phyloP scores from a whole-genome alignment of 2,797 vertebrate species.

The Gymnoscopelus braueri region DNA sequence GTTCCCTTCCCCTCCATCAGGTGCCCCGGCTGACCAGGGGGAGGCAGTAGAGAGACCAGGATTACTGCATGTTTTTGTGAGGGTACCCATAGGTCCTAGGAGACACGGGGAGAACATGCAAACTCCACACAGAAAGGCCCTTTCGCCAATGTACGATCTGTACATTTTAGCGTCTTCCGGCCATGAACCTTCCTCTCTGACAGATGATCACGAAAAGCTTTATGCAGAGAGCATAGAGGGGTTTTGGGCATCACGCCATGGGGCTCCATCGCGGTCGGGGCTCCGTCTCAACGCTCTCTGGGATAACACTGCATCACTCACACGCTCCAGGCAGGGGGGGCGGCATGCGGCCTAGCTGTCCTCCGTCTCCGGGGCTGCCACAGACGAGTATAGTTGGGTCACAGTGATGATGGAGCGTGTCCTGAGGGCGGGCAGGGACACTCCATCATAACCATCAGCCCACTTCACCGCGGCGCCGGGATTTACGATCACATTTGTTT shows the following conservation, averaged over 20 bases:
- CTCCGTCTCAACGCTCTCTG: neutral
- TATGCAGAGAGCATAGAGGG: neutral
- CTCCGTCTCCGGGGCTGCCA: neutral
- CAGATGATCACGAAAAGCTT: conserved; percentile 18
- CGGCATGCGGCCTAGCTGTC: neutral
- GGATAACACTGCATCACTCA: conserved; percentile 8
- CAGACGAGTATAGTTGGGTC: conserved; percentile 1
- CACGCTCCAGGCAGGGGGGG: neutral
- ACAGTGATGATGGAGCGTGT: conserved; percentile 42
- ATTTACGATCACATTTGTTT: conserved; percentile 32
- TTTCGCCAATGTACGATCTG: too few relatives aligned
- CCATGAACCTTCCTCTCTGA: conserved; percentile 10
- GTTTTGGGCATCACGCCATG: neutral
- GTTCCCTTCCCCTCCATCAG: too few relatives aligned
- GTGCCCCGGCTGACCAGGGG: too few relatives aligned
- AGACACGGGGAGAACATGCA: too few relatives aligned
- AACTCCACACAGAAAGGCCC: too few relatives aligned
- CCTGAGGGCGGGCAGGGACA: conserved; percentile 8
- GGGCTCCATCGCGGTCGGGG: neutral
- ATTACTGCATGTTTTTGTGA: too few relatives aligned
- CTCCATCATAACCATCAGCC: conserved; percentile 23
- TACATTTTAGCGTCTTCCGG: too few relatives aligned
- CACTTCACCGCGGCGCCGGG: neutral
- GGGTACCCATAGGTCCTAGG: too few relatives aligned
- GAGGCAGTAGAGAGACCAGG: too few relatives aligned